These are phyloP conservation scores for Machimus rusticus DNA, from an alignment of 2,888 invertebrate genomes.

Conservation along the genomic window DNA sequence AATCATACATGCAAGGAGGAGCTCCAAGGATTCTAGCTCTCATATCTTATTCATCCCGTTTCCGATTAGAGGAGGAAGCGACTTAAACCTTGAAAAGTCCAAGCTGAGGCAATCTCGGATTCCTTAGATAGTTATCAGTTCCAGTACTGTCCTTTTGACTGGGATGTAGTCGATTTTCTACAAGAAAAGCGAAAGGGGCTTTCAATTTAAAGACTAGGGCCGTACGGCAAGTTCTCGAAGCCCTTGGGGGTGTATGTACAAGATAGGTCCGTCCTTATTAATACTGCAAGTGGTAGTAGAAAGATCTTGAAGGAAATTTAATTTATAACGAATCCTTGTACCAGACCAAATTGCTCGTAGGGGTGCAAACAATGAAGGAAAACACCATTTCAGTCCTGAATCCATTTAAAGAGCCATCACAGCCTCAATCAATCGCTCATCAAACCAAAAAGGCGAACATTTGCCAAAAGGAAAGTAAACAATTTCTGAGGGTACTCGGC, in stretches of 20 bases:
- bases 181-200: neutral
- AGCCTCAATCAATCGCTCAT: neutral
- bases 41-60: neutral
- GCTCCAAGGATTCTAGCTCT: neutral
- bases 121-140: neutral
- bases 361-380: neutral
- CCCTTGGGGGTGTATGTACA: neutral
- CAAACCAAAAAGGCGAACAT: neutral
- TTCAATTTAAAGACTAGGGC: neutral
- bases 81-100: neutral
- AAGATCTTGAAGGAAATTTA: neutral
- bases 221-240: neutral
- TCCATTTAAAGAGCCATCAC: neutral
- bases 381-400: neutral
- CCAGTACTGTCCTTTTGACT: neutral
- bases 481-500: neutral
- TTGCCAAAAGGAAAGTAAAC: neutral
- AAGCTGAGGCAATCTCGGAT: neutral
- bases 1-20: neutral
- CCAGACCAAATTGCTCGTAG: neutral
- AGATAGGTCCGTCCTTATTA: neutral
- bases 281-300: neutral
- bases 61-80: neutral
- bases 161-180: neutral
- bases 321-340: neutral